Percentiles rank a stretch among this genome's conserved stretches.
Conservation (phyloP, 2,113 vertebrate genomes). For the Ceuthmochares aereus region DNA sequence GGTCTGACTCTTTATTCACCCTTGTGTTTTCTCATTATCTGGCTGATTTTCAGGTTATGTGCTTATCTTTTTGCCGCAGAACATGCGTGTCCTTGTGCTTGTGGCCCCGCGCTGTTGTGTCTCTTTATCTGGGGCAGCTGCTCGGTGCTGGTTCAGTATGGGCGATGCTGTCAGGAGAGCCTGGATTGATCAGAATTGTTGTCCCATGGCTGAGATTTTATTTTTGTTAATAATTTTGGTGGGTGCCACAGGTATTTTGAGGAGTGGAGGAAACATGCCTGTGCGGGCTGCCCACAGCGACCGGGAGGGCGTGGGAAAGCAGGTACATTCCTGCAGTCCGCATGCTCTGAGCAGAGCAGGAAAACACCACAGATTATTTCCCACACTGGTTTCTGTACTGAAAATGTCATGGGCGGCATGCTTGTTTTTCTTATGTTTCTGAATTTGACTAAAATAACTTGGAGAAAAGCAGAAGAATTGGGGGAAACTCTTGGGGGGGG, state of each 20-base stretch:
- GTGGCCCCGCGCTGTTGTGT: fast-evolving
- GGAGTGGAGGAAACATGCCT: slow-evolving; percentile 53
- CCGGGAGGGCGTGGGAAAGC: slow-evolving; percentile 54
- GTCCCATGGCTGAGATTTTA: not conserved
- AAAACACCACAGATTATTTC: not conserved
- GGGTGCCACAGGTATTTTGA: slow-evolving; percentile 58
- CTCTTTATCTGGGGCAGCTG: not conserved
- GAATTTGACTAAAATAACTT: not conserved
- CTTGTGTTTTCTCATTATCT: fast-evolving
- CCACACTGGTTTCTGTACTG: not conserved
- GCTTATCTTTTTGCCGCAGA: fast-evolving
- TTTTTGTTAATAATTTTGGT: not conserved
- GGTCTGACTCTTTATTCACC: fast-evolving
- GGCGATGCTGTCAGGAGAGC: not conserved
- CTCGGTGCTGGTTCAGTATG: not conserved
- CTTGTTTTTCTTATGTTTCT: not conserved
- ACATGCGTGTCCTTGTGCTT: fast-evolving
- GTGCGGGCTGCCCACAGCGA: slow-evolving; percentile 22
- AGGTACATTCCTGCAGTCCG: slow-evolving; percentile 4
- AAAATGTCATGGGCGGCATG: fast-evolving
- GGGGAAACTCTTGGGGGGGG: not conserved
- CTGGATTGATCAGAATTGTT: not conserved
- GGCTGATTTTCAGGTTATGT: not conserved
- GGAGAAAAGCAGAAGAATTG: not conserved
- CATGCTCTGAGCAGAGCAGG: not conserved